Percentiles rank a stretch among this genome's conserved stretches.
Conservation (phyloP, 2,797 vertebrate genomes). For the Podarcis siculus region DNA sequence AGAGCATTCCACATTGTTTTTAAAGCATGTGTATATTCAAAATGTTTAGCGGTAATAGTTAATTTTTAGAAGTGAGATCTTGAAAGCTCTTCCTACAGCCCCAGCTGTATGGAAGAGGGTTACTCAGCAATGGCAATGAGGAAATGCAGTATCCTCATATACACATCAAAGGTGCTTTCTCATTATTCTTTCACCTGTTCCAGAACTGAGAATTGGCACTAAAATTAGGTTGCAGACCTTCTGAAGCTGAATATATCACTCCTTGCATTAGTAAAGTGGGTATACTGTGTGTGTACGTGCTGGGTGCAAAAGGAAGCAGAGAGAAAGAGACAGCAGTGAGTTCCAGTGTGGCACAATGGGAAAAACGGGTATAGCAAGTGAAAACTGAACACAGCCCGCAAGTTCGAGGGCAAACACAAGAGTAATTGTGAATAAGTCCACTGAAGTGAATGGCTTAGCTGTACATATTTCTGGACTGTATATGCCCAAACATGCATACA, state of each 20-base stretch:
- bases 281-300: neutral
- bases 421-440: neutral
- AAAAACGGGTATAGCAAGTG: neutral
- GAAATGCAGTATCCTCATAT: neutral
- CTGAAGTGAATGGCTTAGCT: neutral
- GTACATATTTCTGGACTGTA: neutral
- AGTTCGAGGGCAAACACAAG: neutral
- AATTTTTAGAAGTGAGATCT: neutral
- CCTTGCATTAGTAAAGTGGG: neutral
- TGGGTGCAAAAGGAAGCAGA: neutral
- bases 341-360: neutral
- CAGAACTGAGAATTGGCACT: neutral
- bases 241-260: neutral
- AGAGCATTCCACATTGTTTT: neutral
- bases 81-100: neutral
- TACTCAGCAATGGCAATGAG: neutral
- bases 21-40: neutral
- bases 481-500: neutral
- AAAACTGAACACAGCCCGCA: neutral
- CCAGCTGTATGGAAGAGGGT: neutral
- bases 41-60: neutral
- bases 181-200: neutral
- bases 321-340: neutral
- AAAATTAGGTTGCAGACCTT: neutral
- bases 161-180: neutral